A percentile compares a stretch with the other conserved stretches of the same genome.
Conservation (phyloP, 2,888 invertebrate species). For the Eugnorisma glareosa region DNA sequence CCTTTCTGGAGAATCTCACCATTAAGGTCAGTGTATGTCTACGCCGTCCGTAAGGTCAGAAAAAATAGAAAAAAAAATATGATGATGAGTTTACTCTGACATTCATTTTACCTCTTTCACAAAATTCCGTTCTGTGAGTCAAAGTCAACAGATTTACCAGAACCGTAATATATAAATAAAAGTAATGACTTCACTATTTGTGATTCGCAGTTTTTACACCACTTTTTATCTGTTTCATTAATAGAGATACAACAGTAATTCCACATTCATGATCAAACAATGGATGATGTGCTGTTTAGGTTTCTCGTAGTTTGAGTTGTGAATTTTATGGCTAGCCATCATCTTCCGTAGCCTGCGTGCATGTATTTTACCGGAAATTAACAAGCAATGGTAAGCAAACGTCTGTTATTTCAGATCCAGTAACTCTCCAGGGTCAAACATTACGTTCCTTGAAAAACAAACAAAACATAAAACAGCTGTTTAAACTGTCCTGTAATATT, state of each 20-base stretch:
- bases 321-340: neutral
- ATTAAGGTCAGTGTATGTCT: too few relatives aligned
- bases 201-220: neutral
- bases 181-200: slow-evolving; percentile 18
- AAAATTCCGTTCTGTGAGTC: neutral
- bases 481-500: slow-evolving; percentile 33
- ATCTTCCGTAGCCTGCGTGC: neutral
- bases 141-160: neutral
- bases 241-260: neutral
- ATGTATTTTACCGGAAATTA: slow-evolving; percentile 23
- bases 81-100: neutral
- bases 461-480: slow-evolving; percentile 49
- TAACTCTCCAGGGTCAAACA: slow-evolving; percentile 37
- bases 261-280: slow-evolving; percentile 19
- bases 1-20: too few relatives aligned
- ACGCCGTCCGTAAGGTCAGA: too few relatives aligned
- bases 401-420: slow-evolving; percentile 21
- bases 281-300: neutral
- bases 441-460: slow-evolving; percentile 48
- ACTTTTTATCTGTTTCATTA: slow-evolving; percentile 14
- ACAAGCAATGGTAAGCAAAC: slow-evolving; percentile 17
- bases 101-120: slow-evolving; percentile 10
- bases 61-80: too few relatives aligned
- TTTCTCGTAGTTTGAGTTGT: slow-evolving; percentile 4
- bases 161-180: neutral